Percentiles rank a stretch among this genome's conserved stretches.
These are phyloP conservation scores for Petrocephalus microphthalmus DNA, from an alignment of 2,113 vertebrate genomes.

Conservation along the genomic window DNA sequence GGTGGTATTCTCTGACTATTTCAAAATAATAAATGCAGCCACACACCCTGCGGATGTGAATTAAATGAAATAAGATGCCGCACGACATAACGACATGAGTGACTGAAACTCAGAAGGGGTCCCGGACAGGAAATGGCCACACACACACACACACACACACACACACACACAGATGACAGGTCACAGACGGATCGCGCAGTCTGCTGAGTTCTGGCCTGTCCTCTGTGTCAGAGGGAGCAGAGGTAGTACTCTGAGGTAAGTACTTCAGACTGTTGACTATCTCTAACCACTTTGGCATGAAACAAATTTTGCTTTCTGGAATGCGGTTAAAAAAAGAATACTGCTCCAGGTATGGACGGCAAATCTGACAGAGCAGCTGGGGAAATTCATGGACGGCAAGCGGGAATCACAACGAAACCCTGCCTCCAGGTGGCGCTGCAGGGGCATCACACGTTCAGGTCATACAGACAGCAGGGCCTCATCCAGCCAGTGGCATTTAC, in stretches of 20 bases:
- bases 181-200: background rate
- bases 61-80: background rate
- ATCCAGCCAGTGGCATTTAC: background rate
- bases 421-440: background rate
- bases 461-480: background rate
- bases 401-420: background rate
- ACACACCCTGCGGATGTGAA: background rate
- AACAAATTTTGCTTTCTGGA: background rate
- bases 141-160: background rate
- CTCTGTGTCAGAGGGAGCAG: background rate
- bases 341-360: background rate
- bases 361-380: background rate
- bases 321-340: background rate
- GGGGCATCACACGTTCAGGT: background rate
- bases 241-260: background rate
- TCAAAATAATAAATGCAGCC: background rate
- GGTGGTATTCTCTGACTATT: background rate
- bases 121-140: background rate
- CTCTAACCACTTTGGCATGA: background rate
- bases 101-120: background rate
- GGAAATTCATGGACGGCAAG: background rate
- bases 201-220: background rate
- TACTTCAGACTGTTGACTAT: background rate
- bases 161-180: background rate
- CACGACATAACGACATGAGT: background rate